These are phyloP conservation scores for Gortyna flavago DNA, from an alignment of 2,888 invertebrate species.

Conservation along the genomic window DNA sequence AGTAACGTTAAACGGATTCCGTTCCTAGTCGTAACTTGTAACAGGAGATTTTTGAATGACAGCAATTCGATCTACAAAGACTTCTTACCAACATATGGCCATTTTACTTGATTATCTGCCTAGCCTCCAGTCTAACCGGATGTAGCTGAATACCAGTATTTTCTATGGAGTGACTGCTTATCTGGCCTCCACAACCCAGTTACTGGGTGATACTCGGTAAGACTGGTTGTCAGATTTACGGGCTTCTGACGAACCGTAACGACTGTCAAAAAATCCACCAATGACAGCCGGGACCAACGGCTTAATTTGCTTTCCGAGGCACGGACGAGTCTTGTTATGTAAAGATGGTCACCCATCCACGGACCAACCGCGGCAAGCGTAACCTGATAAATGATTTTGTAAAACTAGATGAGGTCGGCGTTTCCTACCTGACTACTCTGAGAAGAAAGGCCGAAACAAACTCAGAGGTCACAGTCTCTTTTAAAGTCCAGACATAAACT, in stretches of 20 bases:
- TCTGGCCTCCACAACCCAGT: background rate
- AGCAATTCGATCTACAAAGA: background rate
- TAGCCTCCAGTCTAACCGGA: background rate
- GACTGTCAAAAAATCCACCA: background rate
- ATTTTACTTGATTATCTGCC: background rate
- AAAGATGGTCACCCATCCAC: background rate
- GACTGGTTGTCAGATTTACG: background rate
- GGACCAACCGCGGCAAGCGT: background rate
- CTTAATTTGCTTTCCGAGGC: background rate
- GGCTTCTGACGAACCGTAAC: background rate
- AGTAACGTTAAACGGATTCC: background rate
- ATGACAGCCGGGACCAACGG: background rate
- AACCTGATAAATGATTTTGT: no score
- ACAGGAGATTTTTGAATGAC: slow-evolving; percentile 3
- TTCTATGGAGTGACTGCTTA: background rate
- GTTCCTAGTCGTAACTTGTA: slow-evolving; percentile 3
- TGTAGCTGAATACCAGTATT: background rate
- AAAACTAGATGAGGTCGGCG: no score
- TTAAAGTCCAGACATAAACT: no score
- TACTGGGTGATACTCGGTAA: background rate
- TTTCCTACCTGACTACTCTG: no score
- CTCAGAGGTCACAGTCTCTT: no score
- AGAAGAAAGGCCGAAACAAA: no score
- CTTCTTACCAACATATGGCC: background rate
- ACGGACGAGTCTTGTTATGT: background rate